These are phyloP conservation scores for Limnephilus lunatus DNA, from an alignment of 2,888 invertebrate genomes.

Conservation along the genomic window DNA sequence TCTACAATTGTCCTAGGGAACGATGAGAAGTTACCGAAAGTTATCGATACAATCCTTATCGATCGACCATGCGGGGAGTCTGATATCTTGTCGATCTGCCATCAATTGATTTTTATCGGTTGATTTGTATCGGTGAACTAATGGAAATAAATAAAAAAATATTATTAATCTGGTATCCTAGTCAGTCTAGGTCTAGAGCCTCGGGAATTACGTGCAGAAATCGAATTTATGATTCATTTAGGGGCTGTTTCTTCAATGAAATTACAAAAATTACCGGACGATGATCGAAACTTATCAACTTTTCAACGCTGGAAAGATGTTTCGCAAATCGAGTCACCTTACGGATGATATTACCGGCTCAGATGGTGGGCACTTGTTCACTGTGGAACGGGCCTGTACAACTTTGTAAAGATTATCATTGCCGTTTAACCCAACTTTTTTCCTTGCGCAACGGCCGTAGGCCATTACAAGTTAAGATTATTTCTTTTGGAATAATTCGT, in stretches of 20 bases:
- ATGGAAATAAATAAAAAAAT: too few species aligned
- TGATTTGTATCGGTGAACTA: too few species aligned
- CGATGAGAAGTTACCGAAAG: too few species aligned
- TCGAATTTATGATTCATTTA: not conserved
- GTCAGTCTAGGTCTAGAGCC: too few species aligned
- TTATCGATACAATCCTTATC: too few species aligned
- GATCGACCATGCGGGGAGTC: too few species aligned
- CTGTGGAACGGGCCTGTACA: not conserved
- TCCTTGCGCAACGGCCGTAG: not conserved
- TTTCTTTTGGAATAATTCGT: conserved; percentile 44
- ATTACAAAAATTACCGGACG: not conserved
- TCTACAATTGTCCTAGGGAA: too few species aligned
- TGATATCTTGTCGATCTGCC: too few species aligned
- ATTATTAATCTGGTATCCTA: too few species aligned
- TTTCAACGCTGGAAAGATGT: not conserved
- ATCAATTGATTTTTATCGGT: too few species aligned
- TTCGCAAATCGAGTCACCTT: not conserved
- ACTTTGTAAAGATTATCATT: not conserved
- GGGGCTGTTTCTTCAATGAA: not conserved
- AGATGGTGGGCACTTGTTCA: not conserved
- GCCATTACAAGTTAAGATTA: conserved; percentile 47
- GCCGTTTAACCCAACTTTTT: not conserved
- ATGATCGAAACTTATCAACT: not conserved
- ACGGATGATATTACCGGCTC: not conserved
- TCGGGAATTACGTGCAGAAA: not conserved